Conservation (phyloP, 1,140 invertebrate genomes). For the Apis dorsata region DNA sequence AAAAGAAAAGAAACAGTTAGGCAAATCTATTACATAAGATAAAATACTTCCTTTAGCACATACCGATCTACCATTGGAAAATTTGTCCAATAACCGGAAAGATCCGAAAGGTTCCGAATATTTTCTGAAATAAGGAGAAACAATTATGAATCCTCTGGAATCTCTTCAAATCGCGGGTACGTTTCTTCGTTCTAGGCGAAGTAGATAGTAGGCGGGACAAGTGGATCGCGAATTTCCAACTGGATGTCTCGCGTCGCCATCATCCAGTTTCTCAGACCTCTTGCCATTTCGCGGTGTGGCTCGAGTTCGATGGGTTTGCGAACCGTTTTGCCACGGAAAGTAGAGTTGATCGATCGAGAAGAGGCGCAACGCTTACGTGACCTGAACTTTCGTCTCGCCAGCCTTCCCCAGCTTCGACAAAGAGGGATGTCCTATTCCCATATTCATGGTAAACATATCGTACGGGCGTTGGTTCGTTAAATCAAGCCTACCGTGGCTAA, state of each 20-base stretch:
- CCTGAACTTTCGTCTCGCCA: conserved; percentile 61
- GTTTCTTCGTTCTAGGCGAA: not conserved
- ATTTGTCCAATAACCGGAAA: too few relatives aligned
- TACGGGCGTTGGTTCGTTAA: conserved; percentile 54
- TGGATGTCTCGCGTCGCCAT: not conserved
- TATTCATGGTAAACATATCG: conserved; percentile 62
- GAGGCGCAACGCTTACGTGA: conserved; percentile 53
- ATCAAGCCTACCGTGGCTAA: conserved; percentile 63
- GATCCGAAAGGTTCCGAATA: too few relatives aligned
- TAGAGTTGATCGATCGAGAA: conserved; percentile 60
- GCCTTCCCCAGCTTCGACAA: conserved; percentile 18
- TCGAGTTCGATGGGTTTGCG: conserved; percentile 34
- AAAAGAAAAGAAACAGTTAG: too few relatives aligned
- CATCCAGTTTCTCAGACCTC: conserved; percentile 21
- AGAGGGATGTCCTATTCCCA: conserved; percentile 56
- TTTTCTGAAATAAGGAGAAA: too few relatives aligned
- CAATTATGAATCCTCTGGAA: too few relatives aligned
- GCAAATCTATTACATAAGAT: too few relatives aligned
- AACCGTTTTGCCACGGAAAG: conserved; percentile 61
- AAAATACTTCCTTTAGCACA: too few relatives aligned
- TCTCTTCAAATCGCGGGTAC: not conserved
- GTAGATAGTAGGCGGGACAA: not conserved
- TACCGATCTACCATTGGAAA: too few relatives aligned
- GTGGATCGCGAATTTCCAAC: conserved; percentile 27
- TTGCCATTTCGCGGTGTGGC: conserved; percentile 17